Percentiles rank a stretch among this genome's conserved stretches.
Conservation (phyloP, 2,113 vertebrate species). For the Tangachromis dhanisi region DNA sequence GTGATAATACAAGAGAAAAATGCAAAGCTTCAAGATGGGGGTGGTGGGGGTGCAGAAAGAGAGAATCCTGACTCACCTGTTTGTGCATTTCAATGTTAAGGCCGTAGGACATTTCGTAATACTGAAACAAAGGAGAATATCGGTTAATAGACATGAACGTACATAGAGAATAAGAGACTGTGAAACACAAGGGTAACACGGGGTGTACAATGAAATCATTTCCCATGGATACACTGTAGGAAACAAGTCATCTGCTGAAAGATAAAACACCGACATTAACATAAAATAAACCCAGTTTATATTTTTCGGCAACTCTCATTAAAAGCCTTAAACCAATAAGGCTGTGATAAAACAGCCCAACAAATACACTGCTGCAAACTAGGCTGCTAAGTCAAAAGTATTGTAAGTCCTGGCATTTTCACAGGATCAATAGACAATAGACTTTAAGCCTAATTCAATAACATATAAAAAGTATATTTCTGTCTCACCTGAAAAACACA, state of each 20-base stretch:
- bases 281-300: not conserved
- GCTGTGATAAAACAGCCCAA: not conserved
- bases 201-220: not conserved
- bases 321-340: not conserved
- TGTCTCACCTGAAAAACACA: not conserved
- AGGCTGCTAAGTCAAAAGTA: not conserved
- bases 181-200: not conserved
- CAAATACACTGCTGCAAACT: not conserved
- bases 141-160: not conserved
- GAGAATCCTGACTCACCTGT: conserved; percentile 78
- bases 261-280: not conserved
- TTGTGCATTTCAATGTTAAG: conserved; percentile 99
- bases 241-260: not conserved
- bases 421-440: not conserved
- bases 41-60: not conserved
- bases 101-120: conserved; percentile 99
- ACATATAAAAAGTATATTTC: not conserved
- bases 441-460: not conserved
- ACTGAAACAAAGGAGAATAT: conserved; percentile 73
- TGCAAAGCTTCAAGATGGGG: not conserved
- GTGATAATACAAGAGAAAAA: not conserved
- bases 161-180: not conserved
- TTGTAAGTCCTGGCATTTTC: not conserved
- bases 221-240: not conserved
- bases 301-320: not conserved